A percentile compares a stretch with the other conserved stretches of the same genome.
Conservation (phyloP, 92 coral and sea anemone genomes). For the Pocillopora meandrina region DNA sequence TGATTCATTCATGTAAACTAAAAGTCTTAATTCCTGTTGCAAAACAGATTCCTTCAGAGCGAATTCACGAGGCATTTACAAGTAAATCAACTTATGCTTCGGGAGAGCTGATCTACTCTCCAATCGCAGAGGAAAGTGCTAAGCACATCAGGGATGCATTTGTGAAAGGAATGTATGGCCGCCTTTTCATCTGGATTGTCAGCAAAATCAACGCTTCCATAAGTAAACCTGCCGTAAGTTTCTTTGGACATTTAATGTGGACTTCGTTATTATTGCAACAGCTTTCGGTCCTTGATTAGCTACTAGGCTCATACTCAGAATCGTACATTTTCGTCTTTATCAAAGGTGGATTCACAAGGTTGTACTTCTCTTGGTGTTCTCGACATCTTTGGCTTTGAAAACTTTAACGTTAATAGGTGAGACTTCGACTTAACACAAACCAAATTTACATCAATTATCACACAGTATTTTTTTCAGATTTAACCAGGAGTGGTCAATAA, state of each 20-base stretch:
- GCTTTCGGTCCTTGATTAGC: too few species aligned
- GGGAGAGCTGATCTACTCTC: conserved; percentile 94
- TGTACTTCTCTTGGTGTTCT: conserved; percentile 90
- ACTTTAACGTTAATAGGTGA: conserved; percentile 86
- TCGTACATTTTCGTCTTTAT: neutral
- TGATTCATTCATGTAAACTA: too few species aligned
- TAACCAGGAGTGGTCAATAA: neutral
- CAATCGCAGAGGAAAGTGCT: conserved; percentile 75
- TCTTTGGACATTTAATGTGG: too few species aligned
- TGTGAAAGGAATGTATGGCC: conserved; percentile 92
- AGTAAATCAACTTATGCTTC: conserved; percentile 86
- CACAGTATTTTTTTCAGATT: neutral
- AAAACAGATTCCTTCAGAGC: conserved; percentile 65
- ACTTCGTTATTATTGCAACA: too few species aligned
- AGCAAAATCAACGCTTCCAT: conserved; percentile 84
- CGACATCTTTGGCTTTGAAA: conserved; percentile 95
- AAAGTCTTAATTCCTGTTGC: neutral
- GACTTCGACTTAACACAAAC: neutral
- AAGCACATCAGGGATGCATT: conserved; percentile 93
- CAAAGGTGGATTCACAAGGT: conserved; percentile 35
- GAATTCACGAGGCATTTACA: conserved; percentile 79
- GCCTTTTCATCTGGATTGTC: conserved; percentile 90
- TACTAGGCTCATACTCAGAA: too few species aligned
- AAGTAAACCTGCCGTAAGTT: conserved; percentile 67
- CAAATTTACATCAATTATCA: neutral